Base-by-base conservation (phyloP, 2,888 invertebrate genomes). In the Meiosimyza platycephala region DNA sequence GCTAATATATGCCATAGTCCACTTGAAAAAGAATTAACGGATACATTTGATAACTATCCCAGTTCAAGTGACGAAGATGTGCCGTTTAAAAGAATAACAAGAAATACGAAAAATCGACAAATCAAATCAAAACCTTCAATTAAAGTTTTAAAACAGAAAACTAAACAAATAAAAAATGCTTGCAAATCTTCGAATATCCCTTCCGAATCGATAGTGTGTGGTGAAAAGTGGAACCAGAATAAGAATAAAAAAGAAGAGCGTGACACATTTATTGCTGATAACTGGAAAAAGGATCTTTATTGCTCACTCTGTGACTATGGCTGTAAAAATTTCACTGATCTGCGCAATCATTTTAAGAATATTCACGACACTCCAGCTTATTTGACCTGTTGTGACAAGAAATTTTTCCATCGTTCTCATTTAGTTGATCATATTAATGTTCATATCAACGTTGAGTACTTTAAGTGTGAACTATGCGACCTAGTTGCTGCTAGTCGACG, bases 381-480 rank as follows among this genome's bases (percentile, higher is more conserved):
- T 63, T 79, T 79, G 0, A 72, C 65, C 15, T 81, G 81, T 60
- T 81, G 81, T 51, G 75, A 78, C 6, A 78, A 76, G 15, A 79
- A 76, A 65, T 80, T 77, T 59, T 68, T 70, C n/a, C 78, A 78
- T 3, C 80, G 81, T 7, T 76, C 76, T 54, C 72, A 75, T 28
- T 73, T 81, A 11, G 78, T 79, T 9, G 79, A 80, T 48, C 81
- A 81, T 67, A 75, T 81, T 48, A 57, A 78, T 6, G 40, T 78
- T 1, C 81, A 81, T 33, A 71, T 79, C 22, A 74, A 81, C 74
- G 79, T 80, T 3, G 78, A 80, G 16, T 74, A 72, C 15, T 78
- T 77, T 57, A 79, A 81, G 22, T 81, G 81, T 28, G 47, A 73
- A 12, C 70, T 75, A 71, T 80, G 80, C 28, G 76, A 75, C 5